Conservation (phyloP, 2,797 vertebrate genomes). For the Zalophus californianus region DNA sequence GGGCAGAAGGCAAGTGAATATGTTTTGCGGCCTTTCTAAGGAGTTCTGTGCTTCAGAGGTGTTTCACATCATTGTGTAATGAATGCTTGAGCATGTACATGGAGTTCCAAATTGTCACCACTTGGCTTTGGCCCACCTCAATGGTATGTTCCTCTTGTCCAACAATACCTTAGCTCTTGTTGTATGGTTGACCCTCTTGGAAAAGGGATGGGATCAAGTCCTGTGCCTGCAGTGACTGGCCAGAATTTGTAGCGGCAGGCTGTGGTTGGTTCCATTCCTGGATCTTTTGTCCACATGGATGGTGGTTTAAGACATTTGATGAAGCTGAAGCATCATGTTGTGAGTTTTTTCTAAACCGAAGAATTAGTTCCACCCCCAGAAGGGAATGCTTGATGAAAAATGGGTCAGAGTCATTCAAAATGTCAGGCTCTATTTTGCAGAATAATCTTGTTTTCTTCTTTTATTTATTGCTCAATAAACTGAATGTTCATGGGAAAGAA, state of each 20-base stretch:
- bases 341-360: slow-evolving; percentile 46
- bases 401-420: slow-evolving; percentile 46
- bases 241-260: not conserved
- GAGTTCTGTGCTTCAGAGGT: not conserved
- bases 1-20: not conserved
- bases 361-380: slow-evolving; percentile 38
- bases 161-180: not conserved
- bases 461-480: slow-evolving; percentile 73
- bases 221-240: too few species aligned
- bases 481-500: slow-evolving; percentile 70
- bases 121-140: not conserved
- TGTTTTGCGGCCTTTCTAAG: not conserved
- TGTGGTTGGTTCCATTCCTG: not conserved
- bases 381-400: slow-evolving; percentile 21
- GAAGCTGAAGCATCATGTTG: not conserved
- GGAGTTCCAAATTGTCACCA: not conserved
- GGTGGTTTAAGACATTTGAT: not conserved
- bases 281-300: not conserved
- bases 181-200: not conserved
- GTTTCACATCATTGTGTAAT: not conserved
- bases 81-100: not conserved
- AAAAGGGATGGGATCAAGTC: not conserved
- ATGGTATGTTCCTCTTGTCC: not conserved
- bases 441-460: slow-evolving; percentile 61
- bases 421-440: slow-evolving; percentile 52